phyloP scores from a whole-genome alignment of 2,797 vertebrate genomes.

The Pantherophis alleghaniensis region DNA sequence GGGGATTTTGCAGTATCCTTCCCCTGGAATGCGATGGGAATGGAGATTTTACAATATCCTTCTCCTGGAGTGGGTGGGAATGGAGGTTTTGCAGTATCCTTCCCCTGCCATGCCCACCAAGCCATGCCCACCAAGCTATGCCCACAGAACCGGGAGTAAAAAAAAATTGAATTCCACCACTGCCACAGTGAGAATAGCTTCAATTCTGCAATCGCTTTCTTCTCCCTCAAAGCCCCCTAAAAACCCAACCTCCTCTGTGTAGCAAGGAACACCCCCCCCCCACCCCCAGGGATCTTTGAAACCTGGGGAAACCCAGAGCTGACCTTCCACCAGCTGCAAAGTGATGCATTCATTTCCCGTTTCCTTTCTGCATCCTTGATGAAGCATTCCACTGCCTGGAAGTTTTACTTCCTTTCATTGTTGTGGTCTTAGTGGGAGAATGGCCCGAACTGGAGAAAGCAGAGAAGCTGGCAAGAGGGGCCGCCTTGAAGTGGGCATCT shows the following conservation, averaged over 20 bases:
- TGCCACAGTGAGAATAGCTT: neutral
- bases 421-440: slow-evolving; percentile 63
- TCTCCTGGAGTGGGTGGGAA: too few species aligned
- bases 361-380: slow-evolving; percentile 54
- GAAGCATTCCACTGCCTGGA: slow-evolving; percentile 55
- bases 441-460: slow-evolving; percentile 91
- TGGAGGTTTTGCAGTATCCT: too few species aligned
- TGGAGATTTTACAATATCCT: too few species aligned
- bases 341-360: neutral
- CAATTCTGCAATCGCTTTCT: neutral
- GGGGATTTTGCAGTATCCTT: too few species aligned
- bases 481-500: slow-evolving; percentile 95
- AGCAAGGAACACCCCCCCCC: too few species aligned
- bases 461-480: slow-evolving; percentile 86
- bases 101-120: too few species aligned
- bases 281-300: neutral
- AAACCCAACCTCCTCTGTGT: neutral
- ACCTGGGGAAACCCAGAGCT: neutral
- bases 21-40: too few species aligned
- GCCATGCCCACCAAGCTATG: too few species aligned
- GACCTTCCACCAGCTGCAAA: neutral
- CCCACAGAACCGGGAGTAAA: too few species aligned
- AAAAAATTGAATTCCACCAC: too few species aligned
- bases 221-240: neutral
- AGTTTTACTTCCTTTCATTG: neutral